Evolutionary conservation across 2,113 vertebrate genomes (phyloP).

Genomic region (Isichthys henryi): DNA sequence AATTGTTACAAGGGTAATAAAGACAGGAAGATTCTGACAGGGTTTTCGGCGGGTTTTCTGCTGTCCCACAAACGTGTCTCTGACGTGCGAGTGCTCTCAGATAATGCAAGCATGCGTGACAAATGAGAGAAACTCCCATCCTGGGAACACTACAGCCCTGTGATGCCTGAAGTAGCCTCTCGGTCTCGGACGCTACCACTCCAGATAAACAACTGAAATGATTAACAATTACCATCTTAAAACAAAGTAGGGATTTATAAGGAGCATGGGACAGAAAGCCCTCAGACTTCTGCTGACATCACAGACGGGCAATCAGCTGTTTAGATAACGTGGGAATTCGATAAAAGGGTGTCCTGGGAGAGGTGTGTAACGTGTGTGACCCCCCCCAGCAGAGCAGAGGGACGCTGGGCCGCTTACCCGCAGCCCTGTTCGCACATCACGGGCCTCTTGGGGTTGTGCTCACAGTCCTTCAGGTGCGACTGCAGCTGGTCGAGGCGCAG

Average conservation of each 20-base stretch:
- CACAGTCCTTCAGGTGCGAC: constrained; percentile 93
- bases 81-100: background rate
- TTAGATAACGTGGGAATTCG: background rate
- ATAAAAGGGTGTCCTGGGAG: background rate
- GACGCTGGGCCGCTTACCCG: constrained; percentile 62
- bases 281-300: background rate
- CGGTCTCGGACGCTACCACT: background rate
- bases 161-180: background rate
- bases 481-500: constrained; percentile 91
- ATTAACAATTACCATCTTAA: background rate
- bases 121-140: background rate
- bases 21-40: background rate
- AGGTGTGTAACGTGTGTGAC: background rate
- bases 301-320: background rate
- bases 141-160: background rate
- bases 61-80: background rate
- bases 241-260: background rate
- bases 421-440: constrained; percentile 95
- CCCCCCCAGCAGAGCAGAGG: background rate
- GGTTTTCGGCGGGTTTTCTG: background rate
- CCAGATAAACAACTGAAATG: too few species aligned
- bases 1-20: background rate
- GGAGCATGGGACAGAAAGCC: background rate
- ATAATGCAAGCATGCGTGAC: background rate
- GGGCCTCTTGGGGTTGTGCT: constrained; percentile 95